A percentile compares a stretch with the other conserved stretches of the same genome.
Conservation (phyloP, 2,113 vertebrate species). For the Trinectes maculatus region DNA sequence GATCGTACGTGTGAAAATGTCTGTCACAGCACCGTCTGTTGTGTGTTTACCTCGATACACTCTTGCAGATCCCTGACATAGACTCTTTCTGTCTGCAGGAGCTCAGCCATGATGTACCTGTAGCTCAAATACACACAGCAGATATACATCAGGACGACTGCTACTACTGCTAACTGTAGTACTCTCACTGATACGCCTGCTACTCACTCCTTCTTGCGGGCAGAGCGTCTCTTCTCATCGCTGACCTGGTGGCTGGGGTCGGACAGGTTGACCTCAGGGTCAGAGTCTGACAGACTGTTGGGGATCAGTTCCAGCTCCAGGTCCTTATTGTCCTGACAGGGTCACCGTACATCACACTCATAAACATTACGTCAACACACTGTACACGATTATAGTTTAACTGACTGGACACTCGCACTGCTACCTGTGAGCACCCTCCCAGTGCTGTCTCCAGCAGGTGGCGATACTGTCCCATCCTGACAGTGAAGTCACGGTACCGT, state of each 20-base stretch:
- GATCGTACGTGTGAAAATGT: too few species aligned
- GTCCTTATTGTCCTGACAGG: conserved; percentile 92
- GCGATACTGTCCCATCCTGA: conserved; percentile 94
- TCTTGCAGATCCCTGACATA: conserved; percentile 97
- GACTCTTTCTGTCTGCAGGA: conserved; percentile 95
- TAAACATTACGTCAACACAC: background rate
- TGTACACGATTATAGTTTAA: background rate
- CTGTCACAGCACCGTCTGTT: too few species aligned
- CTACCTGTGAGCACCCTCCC: conserved; percentile 92
- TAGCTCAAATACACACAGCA: conserved; percentile 1
- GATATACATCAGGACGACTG: background rate
- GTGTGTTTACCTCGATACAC: conserved; percentile 92
- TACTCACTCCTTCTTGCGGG: conserved; percentile 97
- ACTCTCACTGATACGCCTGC: fast-evolving
- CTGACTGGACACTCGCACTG: background rate
- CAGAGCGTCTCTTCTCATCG: conserved; percentile 96
- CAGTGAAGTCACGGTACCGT: conserved; percentile 94
- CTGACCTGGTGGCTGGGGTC: conserved; percentile 95
- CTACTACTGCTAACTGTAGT: background rate
- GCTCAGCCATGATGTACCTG: conserved; percentile 99
- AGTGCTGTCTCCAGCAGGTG: conserved; percentile 91
- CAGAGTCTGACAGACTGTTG: conserved; percentile 94
- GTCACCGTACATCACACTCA: conserved; percentile 13
- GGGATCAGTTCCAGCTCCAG: conserved; percentile 95
- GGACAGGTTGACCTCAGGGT: conserved; percentile 94